These are phyloP conservation scores for Orbicella faveolata DNA, from an alignment of 64 coral and sea anemone species.

Conservation along the genomic window DNA sequence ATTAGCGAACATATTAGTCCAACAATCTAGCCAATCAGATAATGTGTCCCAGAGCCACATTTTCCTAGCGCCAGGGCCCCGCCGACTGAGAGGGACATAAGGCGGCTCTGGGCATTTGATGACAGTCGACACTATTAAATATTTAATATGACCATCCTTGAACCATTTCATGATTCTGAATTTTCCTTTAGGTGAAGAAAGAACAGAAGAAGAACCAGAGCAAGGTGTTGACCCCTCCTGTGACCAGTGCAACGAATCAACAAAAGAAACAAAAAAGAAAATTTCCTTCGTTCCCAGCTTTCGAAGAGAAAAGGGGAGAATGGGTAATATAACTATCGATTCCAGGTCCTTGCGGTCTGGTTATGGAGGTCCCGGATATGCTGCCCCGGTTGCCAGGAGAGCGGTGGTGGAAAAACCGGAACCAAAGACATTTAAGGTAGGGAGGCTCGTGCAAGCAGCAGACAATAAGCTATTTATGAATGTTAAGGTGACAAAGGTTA, in stretches of 20 bases:
- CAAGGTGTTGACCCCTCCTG: background rate
- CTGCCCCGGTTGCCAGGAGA: constrained; percentile 68
- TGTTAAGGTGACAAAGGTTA: background rate
- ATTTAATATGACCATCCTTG: background rate
- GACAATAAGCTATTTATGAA: background rate
- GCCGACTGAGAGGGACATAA: no score
- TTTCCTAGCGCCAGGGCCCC: no score
- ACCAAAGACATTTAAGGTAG: constrained; percentile 66
- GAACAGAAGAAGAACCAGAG: constrained; percentile 2
- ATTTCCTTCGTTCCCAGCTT: constrained; percentile 42
- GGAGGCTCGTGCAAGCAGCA: background rate
- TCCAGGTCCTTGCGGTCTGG: constrained; percentile 55
- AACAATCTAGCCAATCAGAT: no score
- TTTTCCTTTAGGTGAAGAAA: constrained; percentile 1
- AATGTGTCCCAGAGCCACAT: no score
- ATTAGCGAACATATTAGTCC: no score
- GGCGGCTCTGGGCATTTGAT: no score
- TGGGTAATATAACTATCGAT: constrained; percentile 71
- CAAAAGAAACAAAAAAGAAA: constrained; percentile 59
- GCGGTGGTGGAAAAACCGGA: constrained; percentile 5
- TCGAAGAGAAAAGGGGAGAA: constrained; percentile 60
- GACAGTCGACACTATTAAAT: no score
- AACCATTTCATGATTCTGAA: background rate
- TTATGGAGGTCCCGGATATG: constrained; percentile 64
- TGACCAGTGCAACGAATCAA: constrained; percentile 43